Conservation (phyloP, 2,113 vertebrate genomes). For the Catagonus wagneri region DNA sequence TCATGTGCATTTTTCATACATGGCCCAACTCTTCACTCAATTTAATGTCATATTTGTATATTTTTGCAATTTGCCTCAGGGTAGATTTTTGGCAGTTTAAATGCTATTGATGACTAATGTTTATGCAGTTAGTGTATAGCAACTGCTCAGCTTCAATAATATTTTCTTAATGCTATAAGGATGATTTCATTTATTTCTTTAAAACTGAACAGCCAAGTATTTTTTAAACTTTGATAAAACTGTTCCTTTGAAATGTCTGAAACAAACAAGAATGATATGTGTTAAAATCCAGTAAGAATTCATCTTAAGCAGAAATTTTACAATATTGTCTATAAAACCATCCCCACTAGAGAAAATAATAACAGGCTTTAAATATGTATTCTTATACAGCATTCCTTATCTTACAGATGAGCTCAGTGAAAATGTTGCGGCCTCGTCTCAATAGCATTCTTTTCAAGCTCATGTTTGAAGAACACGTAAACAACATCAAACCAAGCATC, state of each 20-base stretch:
- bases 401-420: conserved; percentile 97
- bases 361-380: not conserved
- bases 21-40: not conserved
- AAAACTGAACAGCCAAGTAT: not conserved
- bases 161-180: not conserved
- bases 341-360: not conserved
- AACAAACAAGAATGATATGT: not conserved
- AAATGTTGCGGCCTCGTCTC: conserved; percentile 94
- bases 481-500: conserved; percentile 97
- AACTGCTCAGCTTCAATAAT: not conserved
- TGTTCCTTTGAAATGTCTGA: not conserved
- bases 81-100: not conserved
- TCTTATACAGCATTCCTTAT: conserved; percentile 8
- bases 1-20: not conserved
- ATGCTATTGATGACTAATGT: not conserved
- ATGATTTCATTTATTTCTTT: not conserved
- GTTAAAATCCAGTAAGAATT: not conserved
- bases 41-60: not conserved
- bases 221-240: not conserved
- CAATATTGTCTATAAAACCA: conserved; percentile 27
- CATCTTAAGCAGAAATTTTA: conserved; percentile 7
- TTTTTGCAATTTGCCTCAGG: not conserved
- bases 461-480: conserved; percentile 97
- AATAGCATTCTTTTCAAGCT: conserved; percentile 96
- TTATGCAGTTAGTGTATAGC: not conserved